Evolutionary conservation across 30 jellyfish, hydroid and myxozoan genomes (phyloP), one percentile per base, ranked within the genome.

Genomic region (Hydractinia symbiolongicarpus): DNA sequence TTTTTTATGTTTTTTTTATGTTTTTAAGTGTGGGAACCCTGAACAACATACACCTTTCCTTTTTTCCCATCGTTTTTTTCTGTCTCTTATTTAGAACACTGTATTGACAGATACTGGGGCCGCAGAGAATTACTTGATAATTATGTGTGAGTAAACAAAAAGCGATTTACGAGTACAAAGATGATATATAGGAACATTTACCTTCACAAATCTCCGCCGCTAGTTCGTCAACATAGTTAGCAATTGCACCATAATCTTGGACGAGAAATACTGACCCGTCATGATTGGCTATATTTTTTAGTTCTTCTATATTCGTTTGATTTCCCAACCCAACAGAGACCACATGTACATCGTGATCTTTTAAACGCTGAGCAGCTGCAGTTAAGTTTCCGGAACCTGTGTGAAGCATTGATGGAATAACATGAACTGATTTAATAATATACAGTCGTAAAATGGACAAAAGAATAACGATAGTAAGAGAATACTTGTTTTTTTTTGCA

Each of bases 311-410:
- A 50, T 78, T 85, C 54, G 94, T 64, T 58, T 91, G 93, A 19
- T 56, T 30, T 1, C 98, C 98, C 44, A 91, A 87, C 11, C 95
- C 98, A 79, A 91, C 96, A 9, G 96, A 77, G 5, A 86, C 21
- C 54, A 91, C 84, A 54, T 91, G 90, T 5, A 83, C 83, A 11
- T 94, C 95, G 50, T 19, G 67, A 66, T 87, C 89, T 74, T 89
- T 76, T 50, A 91, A 64, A 7, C 89, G 88, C 54, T 83, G 76
- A 11, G 89, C 83, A 2, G 98, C 98, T 61, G 76, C 53, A 4
- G 57, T 80, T 5, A 91, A 83, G 55, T 79, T 93, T 53, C 89
- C 60, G 60, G 80, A 71, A 71, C 61, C 80, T 71, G 54, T 19
- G 15, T 7, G 51, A 50, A n/a, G 17, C 4, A 67, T 67, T 10